Base-by-base conservation (phyloP, 2,888 invertebrate species). In the Caprella mutica region DNA sequence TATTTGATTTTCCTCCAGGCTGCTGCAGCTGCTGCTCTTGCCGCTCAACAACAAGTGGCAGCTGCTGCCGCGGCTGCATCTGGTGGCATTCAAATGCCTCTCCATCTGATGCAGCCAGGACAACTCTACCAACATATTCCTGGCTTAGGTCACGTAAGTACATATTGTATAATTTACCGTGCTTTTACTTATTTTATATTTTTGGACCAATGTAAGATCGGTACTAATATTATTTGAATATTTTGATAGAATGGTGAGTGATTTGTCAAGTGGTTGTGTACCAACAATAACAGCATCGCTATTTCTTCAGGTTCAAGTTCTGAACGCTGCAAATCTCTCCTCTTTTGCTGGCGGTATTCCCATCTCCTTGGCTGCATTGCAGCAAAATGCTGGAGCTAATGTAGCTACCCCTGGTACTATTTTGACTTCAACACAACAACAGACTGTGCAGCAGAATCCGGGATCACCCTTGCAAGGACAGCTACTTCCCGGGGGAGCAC, bases 401-500 rank as follows among this genome's bases (percentile, higher is more conserved):
- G 39, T 44, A 17, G 54, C 63, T 38, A 56, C 52, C 5, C 55
- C 56, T 27, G 58, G 58, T 14, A 58, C 52, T 51, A 55, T 48
- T 19, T 23, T 48, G 30, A 30, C 48, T 14, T 27, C 48, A n/a
- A 27, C 29, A 30, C 48, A 27, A 24, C 44, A 24, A 1, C 44
- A 44, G 44, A n/a, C 14, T 30, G 27, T 39, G 29, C 27, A 6
- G 19, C 30, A 14, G 24, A 44, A 19, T 24, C 12, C 58, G 9
- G 61, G 55, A 40, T 56, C 55, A 3, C 59, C 59, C 51, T 58
- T 66, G 46, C 60, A 68, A 17, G 67, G 69, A 4, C 72, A 72
- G 61, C 68, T 71, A 23, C 56, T 72, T 24, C 70, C 70, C 12
- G 68, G 69, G 38, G 69, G 69, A 17, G 68, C 71, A 5, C 71